Evolutionary conservation across 2,113 vertebrate genomes (phyloP).

Genomic region (Proterorhinus semilunaris): DNA sequence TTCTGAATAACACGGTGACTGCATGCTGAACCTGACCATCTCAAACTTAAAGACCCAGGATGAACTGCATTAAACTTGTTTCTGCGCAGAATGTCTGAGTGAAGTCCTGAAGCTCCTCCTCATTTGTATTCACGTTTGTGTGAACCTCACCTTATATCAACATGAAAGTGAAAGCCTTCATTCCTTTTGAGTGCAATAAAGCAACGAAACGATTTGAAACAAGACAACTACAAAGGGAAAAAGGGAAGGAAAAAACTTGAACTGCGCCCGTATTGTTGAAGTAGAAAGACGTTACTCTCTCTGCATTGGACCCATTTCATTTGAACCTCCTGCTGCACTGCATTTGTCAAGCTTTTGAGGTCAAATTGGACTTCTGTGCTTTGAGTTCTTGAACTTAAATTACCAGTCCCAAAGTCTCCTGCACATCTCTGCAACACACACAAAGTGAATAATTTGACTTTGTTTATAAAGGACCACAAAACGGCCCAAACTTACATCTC

Average conservation of each 20-base stretch:
- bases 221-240: constrained; percentile 6
- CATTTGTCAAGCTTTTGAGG: neutral
- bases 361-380: neutral
- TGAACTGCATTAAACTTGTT: neutral
- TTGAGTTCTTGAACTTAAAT: too few relatives aligned
- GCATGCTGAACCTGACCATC: neutral
- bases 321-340: neutral
- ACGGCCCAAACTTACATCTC: too few relatives aligned
- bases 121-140: constrained; percentile 10
- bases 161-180: neutral
- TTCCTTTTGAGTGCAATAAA: neutral
- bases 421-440: too few relatives aligned
- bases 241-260: neutral
- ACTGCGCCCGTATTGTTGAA: neutral
- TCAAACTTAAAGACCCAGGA: constrained; percentile 5
- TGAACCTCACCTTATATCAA: neutral
- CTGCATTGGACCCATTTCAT: neutral
- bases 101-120: neutral
- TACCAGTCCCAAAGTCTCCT: too few relatives aligned
- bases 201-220: neutral
- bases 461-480: neutral
- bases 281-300: neutral
- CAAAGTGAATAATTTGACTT: too few relatives aligned
- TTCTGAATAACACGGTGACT: neutral
- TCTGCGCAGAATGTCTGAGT: neutral